These are phyloP conservation scores for Myotis brandtii DNA, from an alignment of 2,113 vertebrate genomes.

Conservation along the genomic window DNA sequence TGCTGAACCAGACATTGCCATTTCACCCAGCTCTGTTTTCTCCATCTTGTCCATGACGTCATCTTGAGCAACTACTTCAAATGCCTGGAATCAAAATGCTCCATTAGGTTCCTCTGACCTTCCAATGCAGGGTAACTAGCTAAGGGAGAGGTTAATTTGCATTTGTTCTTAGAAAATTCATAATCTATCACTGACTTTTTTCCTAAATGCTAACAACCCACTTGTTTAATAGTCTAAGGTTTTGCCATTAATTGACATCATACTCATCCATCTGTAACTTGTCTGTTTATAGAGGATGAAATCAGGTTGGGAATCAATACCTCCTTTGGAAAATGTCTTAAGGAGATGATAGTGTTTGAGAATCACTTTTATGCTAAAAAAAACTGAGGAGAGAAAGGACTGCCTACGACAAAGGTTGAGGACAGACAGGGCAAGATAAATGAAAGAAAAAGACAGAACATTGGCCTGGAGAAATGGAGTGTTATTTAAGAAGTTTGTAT, in stretches of 20 bases:
- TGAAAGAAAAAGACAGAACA: background rate
- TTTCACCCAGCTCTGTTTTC: background rate
- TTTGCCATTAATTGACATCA: background rate
- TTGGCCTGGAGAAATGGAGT: background rate
- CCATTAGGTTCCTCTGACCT: background rate
- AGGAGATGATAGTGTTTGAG: background rate
- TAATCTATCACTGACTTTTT: constrained; percentile 22
- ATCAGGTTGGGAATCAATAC: background rate
- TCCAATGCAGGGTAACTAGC: background rate
- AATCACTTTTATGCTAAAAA: background rate
- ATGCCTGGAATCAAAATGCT: background rate
- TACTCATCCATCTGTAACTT: background rate
- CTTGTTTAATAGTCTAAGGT: constrained; percentile 11
- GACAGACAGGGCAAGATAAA: background rate
- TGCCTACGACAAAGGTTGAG: background rate
- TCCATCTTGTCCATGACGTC: background rate
- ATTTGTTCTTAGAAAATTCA: constrained; percentile 20
- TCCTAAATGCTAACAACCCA: background rate
- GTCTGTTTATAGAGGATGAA: background rate
- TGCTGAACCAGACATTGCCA: background rate
- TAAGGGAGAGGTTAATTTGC: background rate
- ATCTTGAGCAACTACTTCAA: background rate
- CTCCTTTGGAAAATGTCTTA: constrained; percentile 30
- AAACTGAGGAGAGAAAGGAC: background rate
- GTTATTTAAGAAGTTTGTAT: constrained; percentile 48